Evolutionary conservation across 2,888 invertebrate genomes (phyloP).

Genomic region (Dioctria rufipes): DNA sequence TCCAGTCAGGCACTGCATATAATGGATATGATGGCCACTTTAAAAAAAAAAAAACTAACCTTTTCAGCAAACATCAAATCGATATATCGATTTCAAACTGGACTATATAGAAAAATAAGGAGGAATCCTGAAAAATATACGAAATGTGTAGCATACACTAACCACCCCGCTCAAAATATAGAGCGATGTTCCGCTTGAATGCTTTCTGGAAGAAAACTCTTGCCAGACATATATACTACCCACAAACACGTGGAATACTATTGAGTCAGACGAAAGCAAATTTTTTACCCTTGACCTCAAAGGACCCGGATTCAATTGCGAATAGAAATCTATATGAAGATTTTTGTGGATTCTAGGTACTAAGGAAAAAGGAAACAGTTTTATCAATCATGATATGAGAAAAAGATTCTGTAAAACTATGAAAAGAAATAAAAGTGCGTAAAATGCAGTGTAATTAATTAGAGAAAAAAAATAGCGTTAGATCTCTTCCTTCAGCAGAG

Average conservation of each 20-base stretch:
- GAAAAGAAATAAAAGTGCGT: too few relatives aligned
- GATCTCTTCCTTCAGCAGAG: too few relatives aligned
- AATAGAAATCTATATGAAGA: too few relatives aligned
- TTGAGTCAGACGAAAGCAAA: neutral
- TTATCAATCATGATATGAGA: too few relatives aligned
- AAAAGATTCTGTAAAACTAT: too few relatives aligned
- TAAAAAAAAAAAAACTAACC: constrained; percentile 1
- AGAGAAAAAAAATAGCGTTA: too few relatives aligned
- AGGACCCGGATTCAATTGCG: neutral
- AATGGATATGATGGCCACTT: constrained; percentile 14
- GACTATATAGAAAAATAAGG: neutral
- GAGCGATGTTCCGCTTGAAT: neutral
- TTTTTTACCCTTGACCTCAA: constrained; percentile 17
- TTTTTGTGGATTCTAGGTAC: too few relatives aligned
- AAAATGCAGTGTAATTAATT: too few relatives aligned
- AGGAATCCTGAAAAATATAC: neutral
- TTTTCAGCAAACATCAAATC: constrained; percentile 4
- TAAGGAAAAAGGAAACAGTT: too few relatives aligned
- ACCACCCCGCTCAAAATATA: neutral
- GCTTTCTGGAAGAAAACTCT: neutral
- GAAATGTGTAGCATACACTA: neutral
- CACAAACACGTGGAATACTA: neutral
- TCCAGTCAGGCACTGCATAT: constrained; percentile 16
- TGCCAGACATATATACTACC: neutral
- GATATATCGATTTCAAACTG: constrained; percentile 11